Evolutionary conservation across 2,113 vertebrate genomes (phyloP).

Genomic region (Ia io): DNA sequence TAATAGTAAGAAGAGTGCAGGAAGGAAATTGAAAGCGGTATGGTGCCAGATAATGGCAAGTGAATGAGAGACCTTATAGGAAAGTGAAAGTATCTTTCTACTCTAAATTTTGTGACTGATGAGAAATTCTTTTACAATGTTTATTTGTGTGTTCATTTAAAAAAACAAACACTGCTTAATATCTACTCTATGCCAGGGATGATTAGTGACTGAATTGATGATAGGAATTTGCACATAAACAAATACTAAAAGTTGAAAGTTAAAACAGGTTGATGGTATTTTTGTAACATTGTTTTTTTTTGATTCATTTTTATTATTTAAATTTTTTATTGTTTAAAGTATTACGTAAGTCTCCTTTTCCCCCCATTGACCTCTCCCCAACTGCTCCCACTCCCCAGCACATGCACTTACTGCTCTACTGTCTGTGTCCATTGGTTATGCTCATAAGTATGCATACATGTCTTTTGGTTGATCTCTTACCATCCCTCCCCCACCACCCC

Average conservation of each 20-base stretch:
- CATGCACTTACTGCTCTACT: too few species aligned
- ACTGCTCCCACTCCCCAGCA: too few species aligned
- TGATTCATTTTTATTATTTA: too few species aligned
- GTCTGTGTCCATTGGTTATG: too few species aligned
- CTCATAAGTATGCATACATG: too few species aligned
- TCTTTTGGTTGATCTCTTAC: too few species aligned
- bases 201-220: not conserved
- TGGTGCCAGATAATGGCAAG: not conserved
- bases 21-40: not conserved
- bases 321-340: too few species aligned
- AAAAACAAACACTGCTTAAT: conserved; percentile 10
- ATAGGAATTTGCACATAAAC: not conserved
- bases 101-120: conserved; percentile 10
- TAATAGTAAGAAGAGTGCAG: not conserved
- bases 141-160: not conserved
- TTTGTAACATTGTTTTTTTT: conserved; percentile 2
- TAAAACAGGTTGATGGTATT: not conserved
- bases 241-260: not conserved
- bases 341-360: too few species aligned
- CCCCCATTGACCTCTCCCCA: too few species aligned
- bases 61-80: not conserved
- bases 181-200: conserved; percentile 16
- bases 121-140: conserved; percentile 28
- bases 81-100: conserved; percentile 7
- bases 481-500: too few species aligned